phyloP scores from a whole-genome alignment of 2,797 vertebrate genomes.

The Gobio occitaniae region DNA sequence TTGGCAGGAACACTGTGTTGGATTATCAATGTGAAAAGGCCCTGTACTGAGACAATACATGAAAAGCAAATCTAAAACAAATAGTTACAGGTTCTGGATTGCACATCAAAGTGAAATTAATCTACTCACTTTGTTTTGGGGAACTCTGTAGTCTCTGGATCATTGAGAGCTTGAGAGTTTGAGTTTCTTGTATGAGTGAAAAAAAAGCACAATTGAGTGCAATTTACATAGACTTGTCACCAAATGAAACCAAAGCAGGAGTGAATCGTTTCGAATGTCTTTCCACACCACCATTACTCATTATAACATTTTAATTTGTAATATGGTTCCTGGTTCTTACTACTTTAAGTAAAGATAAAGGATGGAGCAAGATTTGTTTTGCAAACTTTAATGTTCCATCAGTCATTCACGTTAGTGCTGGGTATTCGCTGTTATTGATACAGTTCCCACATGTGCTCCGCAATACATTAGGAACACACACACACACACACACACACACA shows the following conservation, averaged over 20 bases:
- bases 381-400: too few species aligned
- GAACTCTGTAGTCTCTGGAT: background rate
- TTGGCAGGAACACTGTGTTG: background rate
- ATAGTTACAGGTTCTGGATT: background rate
- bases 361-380: too few species aligned
- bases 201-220: background rate
- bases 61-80: background rate
- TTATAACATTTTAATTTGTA: background rate
- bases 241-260: background rate
- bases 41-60: background rate
- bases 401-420: too few species aligned
- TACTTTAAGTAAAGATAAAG: too few species aligned
- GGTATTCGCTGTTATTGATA: too few species aligned
- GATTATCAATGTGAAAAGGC: background rate
- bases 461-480: too few species aligned
- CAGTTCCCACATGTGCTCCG: too few species aligned
- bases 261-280: background rate
- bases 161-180: background rate
- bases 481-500: too few species aligned
- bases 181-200: background rate
- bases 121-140: constrained; percentile 18
- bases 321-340: background rate
- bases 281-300: too few species aligned
- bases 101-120: background rate
- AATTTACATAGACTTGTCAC: background rate